Evolutionary conservation across 2,113 vertebrate genomes (phyloP).

Genomic region (Ceyx melanurus): DNA sequence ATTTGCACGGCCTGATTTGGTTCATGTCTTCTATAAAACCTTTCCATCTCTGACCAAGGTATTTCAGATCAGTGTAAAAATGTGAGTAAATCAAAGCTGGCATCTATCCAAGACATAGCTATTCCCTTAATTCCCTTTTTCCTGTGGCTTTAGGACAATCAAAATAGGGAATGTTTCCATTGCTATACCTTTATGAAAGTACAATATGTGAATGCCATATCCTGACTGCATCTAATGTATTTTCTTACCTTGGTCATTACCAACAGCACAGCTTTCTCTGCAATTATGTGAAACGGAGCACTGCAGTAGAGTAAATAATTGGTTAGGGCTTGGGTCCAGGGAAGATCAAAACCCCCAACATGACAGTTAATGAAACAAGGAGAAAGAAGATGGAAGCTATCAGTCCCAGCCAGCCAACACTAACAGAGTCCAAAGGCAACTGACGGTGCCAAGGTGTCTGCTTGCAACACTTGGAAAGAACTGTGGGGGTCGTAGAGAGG

Average conservation of each 20-base stretch:
- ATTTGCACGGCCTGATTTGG: conserved; percentile 6
- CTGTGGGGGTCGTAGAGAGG: neutral
- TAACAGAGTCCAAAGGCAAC: conserved; percentile 61
- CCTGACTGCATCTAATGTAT: conserved; percentile 3
- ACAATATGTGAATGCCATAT: conserved; percentile 16
- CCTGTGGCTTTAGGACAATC: conserved; percentile 77
- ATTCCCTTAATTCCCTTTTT: conserved; percentile 68
- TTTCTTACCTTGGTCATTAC: conserved; percentile 50
- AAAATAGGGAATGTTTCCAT: conserved; percentile 73
- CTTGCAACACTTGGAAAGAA: conserved; percentile 50
- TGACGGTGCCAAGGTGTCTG: conserved; percentile 67
- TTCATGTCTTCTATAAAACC: conserved; percentile 57
- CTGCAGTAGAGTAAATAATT: conserved; percentile 50
- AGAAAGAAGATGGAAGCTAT: conserved; percentile 62
- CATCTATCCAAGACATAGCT: conserved; percentile 73
- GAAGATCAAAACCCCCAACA: conserved; percentile 68
- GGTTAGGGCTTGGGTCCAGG: conserved; percentile 37
- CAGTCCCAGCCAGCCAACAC: conserved; percentile 62
- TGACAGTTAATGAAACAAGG: conserved; percentile 64
- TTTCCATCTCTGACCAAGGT: conserved; percentile 74
- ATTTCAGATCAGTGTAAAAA: conserved; percentile 77
- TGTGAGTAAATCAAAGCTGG: conserved; percentile 77
- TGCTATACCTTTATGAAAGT: conserved; percentile 60
- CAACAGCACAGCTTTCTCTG: conserved; percentile 40
- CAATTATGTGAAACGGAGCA: conserved; percentile 59